Base-by-base conservation (phyloP, 64 coral and sea anemone genomes). In the Porites australiensis region DNA sequence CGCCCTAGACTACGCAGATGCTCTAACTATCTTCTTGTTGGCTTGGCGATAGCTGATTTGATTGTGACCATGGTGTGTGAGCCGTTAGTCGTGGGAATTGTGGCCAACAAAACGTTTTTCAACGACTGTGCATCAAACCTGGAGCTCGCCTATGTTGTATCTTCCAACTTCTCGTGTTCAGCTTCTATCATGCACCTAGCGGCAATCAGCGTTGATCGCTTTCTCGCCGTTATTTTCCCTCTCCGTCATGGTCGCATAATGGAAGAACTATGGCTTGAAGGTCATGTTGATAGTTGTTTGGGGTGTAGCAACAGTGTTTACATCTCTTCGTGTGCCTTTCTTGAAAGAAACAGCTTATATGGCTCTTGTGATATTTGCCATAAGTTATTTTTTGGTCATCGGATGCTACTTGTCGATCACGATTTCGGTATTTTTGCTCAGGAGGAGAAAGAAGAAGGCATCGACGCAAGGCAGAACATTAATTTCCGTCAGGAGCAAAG, bases 141-240 rank as follows among this genome's bases (percentile, higher is more conserved):
- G 57, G 88, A 90, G 22, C 77, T 75, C 23, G 73, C 88, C 44
- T 90, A 90, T 22, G 88, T 61, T 65, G 72, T 89, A 2, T 22
- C 16, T 37, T 72, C 72, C 0, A 89, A 89, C 44, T 73, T 89
- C 54, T 90, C 88, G 10, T 79, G 74, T 50, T 52, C 74, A 9
- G 75, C 72, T 6, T 90, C 88, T 5, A 6, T 90, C 7, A 50
- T 79, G 54, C 88, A 90, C 75, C 74, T 90, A 13, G 88, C 88
- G 20, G 89, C 77, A 10, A 90, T 90, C 75, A 82, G 89, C 20
- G 51, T 90, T 19, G 87, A 89, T 51, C 71, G 87, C 6, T 72
- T 70, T 14, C 6, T 89, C 10, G 55, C 74, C 14, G 73, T 89
- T 45, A 45, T 74, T 8, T 63, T 78, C 8, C 88, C 88, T 70